Evolutionary conservation across 2,888 invertebrate genomes (phyloP).

Genomic region (Phengaris arion): DNA sequence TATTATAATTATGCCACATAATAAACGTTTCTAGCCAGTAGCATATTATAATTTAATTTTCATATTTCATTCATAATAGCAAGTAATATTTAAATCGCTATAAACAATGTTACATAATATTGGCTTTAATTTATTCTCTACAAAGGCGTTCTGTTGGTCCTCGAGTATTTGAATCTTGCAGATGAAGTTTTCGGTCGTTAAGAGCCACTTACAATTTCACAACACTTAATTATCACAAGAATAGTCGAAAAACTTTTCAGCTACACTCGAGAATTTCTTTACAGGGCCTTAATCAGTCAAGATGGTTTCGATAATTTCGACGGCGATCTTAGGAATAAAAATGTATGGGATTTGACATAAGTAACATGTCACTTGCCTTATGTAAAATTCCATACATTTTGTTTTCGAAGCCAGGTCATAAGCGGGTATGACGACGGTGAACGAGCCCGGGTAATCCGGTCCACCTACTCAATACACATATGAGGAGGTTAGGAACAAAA

Average conservation of each 20-base stretch:
- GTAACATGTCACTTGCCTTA: no score
- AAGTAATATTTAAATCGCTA: conserved; percentile 1
- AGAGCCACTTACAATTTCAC: conserved; percentile 6
- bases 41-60: not conserved
- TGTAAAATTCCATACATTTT: no score
- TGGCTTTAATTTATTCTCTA: not conserved
- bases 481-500: no score
- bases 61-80: not conserved
- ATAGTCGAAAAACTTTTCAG: conserved; percentile 13
- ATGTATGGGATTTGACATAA: no score
- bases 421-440: no score
- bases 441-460: no score
- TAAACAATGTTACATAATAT: not conserved
- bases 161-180: not conserved
- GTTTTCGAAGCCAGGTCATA: no score
- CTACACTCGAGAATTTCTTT: conserved; percentile 4
- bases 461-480: no score
- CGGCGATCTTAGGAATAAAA: no score
- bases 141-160: not conserved
- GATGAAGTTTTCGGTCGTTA: not conserved
- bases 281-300: not conserved
- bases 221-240: conserved; percentile 8
- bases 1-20: not conserved
- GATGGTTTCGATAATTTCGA: no score
- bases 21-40: not conserved